Conservation (phyloP, 1,140 invertebrate genomes). For the Philaenus spumarius region DNA sequence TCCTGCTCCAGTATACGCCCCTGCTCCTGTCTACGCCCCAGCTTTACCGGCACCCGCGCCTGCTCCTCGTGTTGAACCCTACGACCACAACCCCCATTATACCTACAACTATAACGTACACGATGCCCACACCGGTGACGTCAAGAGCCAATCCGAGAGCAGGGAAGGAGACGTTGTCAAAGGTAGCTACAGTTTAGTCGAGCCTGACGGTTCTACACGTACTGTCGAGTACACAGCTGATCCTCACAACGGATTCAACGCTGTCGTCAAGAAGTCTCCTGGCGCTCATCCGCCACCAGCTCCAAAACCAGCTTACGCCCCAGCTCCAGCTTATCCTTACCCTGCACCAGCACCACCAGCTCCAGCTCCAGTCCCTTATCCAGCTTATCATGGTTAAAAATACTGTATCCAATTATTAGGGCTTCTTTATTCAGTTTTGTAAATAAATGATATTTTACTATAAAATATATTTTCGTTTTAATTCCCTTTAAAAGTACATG, state of each 20-base stretch:
- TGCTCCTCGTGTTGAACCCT: constrained; percentile 43
- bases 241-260: constrained; percentile 12
- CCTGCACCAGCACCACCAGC: too few relatives aligned
- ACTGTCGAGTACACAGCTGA: constrained; percentile 47
- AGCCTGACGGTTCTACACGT: constrained; percentile 42
- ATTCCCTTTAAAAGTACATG: too few relatives aligned
- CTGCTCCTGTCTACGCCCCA: background rate
- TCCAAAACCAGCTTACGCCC: background rate
- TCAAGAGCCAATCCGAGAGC: constrained; percentile 42
- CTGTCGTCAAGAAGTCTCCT: constrained; percentile 14
- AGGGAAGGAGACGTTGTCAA: constrained; percentile 37
- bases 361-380: too few relatives aligned
- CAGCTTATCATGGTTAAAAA: background rate
- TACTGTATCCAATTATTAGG: too few relatives aligned
- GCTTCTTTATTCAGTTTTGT: too few relatives aligned
- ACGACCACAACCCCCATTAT: constrained; percentile 45
- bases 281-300: constrained; percentile 15
- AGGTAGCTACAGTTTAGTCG: constrained; percentile 18
- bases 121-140: constrained; percentile 45
- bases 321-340: constrained; percentile 3
- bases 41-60: background rate
- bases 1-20: background rate
- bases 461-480: too few relatives aligned
- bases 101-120: constrained; percentile 47
- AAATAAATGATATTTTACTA: too few relatives aligned